Conservation (phyloP, 2,113 vertebrate genomes). For the Gymnobelideus leadbeateri region DNA sequence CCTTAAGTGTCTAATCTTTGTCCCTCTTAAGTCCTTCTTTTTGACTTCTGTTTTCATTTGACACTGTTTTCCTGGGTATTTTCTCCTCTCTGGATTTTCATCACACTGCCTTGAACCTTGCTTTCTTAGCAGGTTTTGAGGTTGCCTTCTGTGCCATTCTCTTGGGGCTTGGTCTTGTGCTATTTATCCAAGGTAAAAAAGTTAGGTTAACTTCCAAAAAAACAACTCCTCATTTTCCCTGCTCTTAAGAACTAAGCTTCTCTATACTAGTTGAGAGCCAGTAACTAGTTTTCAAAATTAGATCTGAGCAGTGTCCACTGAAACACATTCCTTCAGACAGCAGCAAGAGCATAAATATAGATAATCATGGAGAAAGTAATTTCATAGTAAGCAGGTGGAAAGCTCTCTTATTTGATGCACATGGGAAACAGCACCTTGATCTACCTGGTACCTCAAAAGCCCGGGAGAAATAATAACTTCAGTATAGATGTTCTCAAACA, state of each 20-base stretch:
- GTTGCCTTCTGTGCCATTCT: background rate
- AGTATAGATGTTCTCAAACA: background rate
- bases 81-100: background rate
- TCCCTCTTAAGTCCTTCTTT: background rate
- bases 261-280: background rate
- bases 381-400: background rate
- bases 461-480: background rate
- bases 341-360: background rate
- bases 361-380: background rate
- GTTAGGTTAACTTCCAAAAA: background rate
- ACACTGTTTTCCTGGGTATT: background rate
- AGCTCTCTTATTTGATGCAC: slow-evolving; percentile 1
- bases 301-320: background rate
- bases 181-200: background rate
- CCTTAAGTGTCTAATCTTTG: background rate
- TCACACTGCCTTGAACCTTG: background rate
- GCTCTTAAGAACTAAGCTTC: background rate
- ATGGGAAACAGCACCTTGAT: slow-evolving; percentile 2
- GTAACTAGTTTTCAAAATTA: background rate
- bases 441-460: background rate
- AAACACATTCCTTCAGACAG: background rate
- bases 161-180: background rate
- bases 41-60: background rate
- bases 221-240: background rate
- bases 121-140: background rate